Base-by-base conservation (phyloP, 2,888 invertebrate genomes). In the Mythimna pallens region DNA sequence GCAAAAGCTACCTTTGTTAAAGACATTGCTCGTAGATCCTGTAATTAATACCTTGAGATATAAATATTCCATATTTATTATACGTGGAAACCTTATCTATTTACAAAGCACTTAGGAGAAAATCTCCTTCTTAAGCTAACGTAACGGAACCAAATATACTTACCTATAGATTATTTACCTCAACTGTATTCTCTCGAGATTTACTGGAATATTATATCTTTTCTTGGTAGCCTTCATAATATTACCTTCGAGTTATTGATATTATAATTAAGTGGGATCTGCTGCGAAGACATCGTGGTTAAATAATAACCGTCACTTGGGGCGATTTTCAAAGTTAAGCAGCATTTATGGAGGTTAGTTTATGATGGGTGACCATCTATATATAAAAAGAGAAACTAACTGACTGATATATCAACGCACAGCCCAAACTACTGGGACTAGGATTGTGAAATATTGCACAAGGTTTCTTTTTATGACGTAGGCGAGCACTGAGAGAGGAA, bases 41-140 rank as follows among this genome's bases (percentile, higher is more conserved):
- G 12, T 78, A 69, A 76, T 79, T 58, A 63, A 73, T 58, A 62
- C 20, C 25, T 50, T n/a, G 47, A 62, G 68, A 55, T 78, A 70
- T 40, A 43, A 63, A 79, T 47, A 58, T 52, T 43, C 57, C 34
- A 47, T 10, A 58, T 58, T 52, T 57, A 58, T n/a, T 58, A 62
- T 74, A 43, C 50, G 54, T 22, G 3, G 30, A 34, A n/a, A 20
- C 20, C 7, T 52, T 70, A 34, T 59, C 78, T 55, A 59, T 22
- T n/a, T n/a, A n/a, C n/a, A 9, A 30, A 22, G 76, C 20, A 65
- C 62, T 68, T 40, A 20, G 5, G 47, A 52, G 55, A 36, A 55
- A 64, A 70, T 63, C 66, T 61, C 47, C 30, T 36, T 36, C 52
- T 54, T 57, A 61, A 54, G 30, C 36, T 65, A 65, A 76, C 52